phyloP scores from a whole-genome alignment of 2,888 invertebrate genomes.

The Cephus rjabovi region DNA sequence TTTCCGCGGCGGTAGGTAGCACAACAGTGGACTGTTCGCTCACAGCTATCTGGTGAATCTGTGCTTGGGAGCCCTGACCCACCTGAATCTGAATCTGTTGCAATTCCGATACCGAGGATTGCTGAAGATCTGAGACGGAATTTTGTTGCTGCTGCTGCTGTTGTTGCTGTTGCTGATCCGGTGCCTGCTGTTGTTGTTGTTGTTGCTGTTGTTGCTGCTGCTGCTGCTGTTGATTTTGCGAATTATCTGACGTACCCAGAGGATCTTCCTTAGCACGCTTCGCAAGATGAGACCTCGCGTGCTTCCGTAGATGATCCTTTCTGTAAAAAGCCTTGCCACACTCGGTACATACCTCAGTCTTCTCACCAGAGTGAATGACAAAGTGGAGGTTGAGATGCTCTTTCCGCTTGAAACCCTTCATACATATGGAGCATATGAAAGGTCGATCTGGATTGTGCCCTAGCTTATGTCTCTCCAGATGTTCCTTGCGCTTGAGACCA shows the following conservation, averaged over 20 bases:
- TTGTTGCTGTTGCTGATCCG: slow-evolving; percentile 41
- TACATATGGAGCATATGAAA: slow-evolving; percentile 81
- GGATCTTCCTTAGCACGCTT: slow-evolving; percentile 79
- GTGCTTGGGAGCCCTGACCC: slow-evolving; percentile 62
- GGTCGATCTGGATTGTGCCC: slow-evolving; percentile 86
- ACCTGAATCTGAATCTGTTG: slow-evolving; percentile 56
- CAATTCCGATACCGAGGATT: slow-evolving; percentile 36
- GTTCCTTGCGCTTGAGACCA: slow-evolving; percentile 82
- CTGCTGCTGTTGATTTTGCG: slow-evolving; percentile 65
- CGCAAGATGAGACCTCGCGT: slow-evolving; percentile 82
- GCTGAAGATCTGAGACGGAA: slow-evolving; percentile 40
- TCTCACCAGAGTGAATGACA: slow-evolving; percentile 87
- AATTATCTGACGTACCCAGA: slow-evolving; percentile 45
- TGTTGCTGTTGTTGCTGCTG: slow-evolving; percentile 51
- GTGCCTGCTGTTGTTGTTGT: slow-evolving; percentile 37
- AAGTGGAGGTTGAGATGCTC: slow-evolving; percentile 86
- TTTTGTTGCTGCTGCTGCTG: slow-evolving; percentile 49
- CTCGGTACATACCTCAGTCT: slow-evolving; percentile 82
- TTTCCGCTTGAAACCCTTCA: slow-evolving; percentile 84
- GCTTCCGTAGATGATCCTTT: slow-evolving; percentile 84
- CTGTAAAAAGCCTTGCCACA: slow-evolving; percentile 85
- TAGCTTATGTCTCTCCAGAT: slow-evolving; percentile 81
- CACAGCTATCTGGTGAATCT: slow-evolving; percentile 63
- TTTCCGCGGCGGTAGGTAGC: slow-evolving; percentile 69
- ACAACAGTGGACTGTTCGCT: slow-evolving; percentile 68